Evolutionary conservation across 2,113 vertebrate genomes (phyloP), one percentile per base, ranked within the genome.

Genomic region (Malurus elegans): DNA sequence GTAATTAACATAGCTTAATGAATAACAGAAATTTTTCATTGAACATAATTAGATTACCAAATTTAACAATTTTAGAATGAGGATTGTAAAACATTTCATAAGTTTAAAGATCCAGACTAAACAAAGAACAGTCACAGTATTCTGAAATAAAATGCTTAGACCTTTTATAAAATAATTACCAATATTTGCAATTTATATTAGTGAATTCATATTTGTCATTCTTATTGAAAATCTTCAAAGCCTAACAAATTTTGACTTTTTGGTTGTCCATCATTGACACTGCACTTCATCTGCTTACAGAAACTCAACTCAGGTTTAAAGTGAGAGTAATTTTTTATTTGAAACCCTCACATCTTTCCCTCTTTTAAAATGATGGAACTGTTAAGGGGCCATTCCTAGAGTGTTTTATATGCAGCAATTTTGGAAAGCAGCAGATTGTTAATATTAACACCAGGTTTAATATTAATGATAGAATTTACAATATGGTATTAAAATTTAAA

Each of bases 401-500:
- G 4, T 56, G 26, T 0, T 88, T 94, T 76, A 58, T 18, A 51
- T 81, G 56, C 4, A 10, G 32, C 7, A 26, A 10, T 34, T 85
- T 87, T 62, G 73, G 28, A 78, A 91, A 91, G 62, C 38, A 91
- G 12, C 6, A 78, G 51, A 48, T 45, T 20, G 76, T 86, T 69
- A 95, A 80, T 80, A 90, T 79, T 92, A 92, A 93, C 50, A 38
- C 7, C 19, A 66, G n/a, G 11, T 67, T 95, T 74, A 95, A 67
- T 89, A 94, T 87, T 95, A 93, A 94, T 57, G 44, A 85, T 44
- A 73, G 14, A 21, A 71, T 60, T 87, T 91, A 92, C 36, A 88
- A 69, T 76, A 50, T 78, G 23, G 12, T 61, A 75, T 79, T 82
- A 88, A 94, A 91, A 79, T 64, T 67, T 48, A 82, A 92, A 86